A percentile compares a stretch with the other conserved stretches of the same genome.
These are phyloP conservation scores for Drosophila silvestris DNA, from an alignment of 2,888 invertebrate genomes.

Conservation along the genomic window DNA sequence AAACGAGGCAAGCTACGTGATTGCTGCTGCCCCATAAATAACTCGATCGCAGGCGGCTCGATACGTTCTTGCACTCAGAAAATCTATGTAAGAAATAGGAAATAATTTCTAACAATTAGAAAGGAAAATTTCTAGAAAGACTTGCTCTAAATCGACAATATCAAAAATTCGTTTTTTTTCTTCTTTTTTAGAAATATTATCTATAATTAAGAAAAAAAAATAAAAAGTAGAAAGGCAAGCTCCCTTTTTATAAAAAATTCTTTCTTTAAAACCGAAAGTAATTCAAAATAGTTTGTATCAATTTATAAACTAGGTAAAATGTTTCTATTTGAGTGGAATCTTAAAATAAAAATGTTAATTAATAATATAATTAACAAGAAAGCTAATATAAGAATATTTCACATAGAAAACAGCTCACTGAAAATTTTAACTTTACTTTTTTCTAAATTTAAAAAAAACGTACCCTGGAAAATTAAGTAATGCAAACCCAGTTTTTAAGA, in stretches of 20 bases:
- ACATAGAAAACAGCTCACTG: background rate
- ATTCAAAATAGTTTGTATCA: background rate
- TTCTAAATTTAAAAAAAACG: background rate
- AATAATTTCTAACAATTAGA: background rate
- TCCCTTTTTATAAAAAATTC: too few species aligned
- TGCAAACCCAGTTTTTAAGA: background rate
- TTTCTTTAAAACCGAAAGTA: too few species aligned
- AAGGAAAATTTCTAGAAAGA: too few species aligned
- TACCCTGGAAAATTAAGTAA: background rate
- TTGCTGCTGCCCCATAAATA: conserved; percentile 69
- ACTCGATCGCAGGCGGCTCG: conserved; percentile 38
- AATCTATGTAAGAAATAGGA: background rate
- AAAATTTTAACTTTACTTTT: background rate
- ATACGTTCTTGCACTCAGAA: conserved; percentile 17
- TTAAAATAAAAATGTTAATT: background rate
- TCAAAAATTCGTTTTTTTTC: too few species aligned
- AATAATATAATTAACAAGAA: background rate
- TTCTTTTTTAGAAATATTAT: too few species aligned
- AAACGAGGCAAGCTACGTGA: conserved; percentile 63
- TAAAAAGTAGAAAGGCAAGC: too few species aligned
- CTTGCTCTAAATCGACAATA: background rate
- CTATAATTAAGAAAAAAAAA: too few species aligned
- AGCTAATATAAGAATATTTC: background rate
- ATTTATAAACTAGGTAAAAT: background rate
- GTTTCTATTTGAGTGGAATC: background rate